These are phyloP conservation scores for Fringilla coelebs DNA, from an alignment of 2,797 vertebrate genomes.

Conservation along the genomic window DNA sequence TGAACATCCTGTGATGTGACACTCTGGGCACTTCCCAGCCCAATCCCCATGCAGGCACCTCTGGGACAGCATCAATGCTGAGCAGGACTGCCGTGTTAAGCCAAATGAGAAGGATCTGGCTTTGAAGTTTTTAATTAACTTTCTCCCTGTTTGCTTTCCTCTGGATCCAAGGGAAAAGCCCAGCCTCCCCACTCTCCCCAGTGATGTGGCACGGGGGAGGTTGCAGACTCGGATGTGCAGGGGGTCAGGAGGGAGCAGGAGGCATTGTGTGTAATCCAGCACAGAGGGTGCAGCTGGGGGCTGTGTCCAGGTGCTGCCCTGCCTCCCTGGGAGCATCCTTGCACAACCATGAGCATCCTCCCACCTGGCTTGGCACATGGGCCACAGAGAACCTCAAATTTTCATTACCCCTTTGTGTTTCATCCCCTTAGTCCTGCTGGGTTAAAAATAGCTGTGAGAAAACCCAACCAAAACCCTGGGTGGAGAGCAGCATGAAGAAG, in stretches of 20 bases:
- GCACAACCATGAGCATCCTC: fast-evolving
- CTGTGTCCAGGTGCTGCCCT: neutral
- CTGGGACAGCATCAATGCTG: fast-evolving
- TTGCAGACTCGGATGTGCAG: fast-evolving
- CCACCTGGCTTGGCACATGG: fast-evolving
- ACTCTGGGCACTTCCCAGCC: neutral
- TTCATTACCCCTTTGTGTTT: neutral
- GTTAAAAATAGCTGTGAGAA: neutral
- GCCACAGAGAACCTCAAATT: neutral
- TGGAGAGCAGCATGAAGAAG: neutral
- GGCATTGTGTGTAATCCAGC: neutral
- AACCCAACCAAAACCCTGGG: neutral
- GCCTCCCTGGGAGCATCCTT: neutral
- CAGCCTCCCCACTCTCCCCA: neutral
- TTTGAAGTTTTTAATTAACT: constrained; percentile 49
- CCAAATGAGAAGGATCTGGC: neutral
- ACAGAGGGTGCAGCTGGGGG: neutral
- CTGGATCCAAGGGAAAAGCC: neutral
- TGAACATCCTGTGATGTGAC: neutral
- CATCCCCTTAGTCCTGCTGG: neutral
- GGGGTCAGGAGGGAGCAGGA: neutral
- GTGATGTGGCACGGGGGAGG: fast-evolving
- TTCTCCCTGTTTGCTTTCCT: constrained; percentile 1
- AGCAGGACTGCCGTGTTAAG: neutral
- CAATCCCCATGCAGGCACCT: neutral